A percentile compares a stretch with the other conserved stretches of the same genome.
Conservation (phyloP, 2,113 vertebrate species). For the Hystrix cristata region DNA sequence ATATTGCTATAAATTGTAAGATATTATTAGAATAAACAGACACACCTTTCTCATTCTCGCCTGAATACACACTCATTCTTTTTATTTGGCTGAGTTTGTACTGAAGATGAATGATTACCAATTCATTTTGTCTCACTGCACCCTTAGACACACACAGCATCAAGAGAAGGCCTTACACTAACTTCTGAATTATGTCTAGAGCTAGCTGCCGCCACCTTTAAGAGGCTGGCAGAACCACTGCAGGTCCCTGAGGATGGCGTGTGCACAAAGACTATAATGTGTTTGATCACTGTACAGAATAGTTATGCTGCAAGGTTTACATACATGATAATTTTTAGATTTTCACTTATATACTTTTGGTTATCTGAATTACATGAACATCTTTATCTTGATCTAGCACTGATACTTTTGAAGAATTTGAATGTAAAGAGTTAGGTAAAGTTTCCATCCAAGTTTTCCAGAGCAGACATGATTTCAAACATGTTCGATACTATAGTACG, state of each 20-base stretch:
- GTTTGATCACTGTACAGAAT: neutral
- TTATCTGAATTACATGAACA: neutral
- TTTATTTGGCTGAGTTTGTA: constrained; percentile 17
- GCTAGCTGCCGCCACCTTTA: neutral
- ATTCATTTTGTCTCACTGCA: neutral
- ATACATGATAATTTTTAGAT: neutral
- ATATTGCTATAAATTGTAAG: constrained; percentile 1
- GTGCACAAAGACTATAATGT: neutral
- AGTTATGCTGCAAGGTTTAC: neutral
- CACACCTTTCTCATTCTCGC: neutral
- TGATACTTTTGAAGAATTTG: neutral
- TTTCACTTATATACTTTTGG: neutral
- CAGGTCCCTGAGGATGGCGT: neutral
- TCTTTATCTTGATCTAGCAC: neutral
- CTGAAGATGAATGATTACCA: neutral
- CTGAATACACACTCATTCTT: neutral
- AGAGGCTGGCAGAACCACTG: neutral
- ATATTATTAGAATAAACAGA: neutral
- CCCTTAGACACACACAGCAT: neutral
- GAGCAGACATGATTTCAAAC: constrained; percentile 28
- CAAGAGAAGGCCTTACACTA: neutral
- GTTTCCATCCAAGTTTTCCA: neutral
- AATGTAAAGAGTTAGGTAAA: neutral
- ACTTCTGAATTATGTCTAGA: neutral
- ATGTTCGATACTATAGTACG: neutral